Evolutionary conservation across 2,113 vertebrate genomes (phyloP), one percentile per base, ranked within the genome.

Genomic region (Notarius lentiginosus): DNA sequence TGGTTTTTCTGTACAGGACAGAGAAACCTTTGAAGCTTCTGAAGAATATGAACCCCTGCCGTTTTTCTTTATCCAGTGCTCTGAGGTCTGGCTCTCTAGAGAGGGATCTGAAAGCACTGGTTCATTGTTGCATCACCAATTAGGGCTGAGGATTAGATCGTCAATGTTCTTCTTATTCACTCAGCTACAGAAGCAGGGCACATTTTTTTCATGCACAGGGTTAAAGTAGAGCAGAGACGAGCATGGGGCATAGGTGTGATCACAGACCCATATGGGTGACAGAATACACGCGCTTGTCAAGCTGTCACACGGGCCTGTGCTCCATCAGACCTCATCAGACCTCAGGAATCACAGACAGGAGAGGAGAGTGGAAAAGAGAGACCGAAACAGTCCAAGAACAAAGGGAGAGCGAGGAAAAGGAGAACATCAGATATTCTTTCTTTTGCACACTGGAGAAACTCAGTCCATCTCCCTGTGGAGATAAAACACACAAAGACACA

Each of bases 71-170:
- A 95, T 94, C 92, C 93, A 87, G 92, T 93, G 94, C 91, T 94
- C 92, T 95, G 93, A 80, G 90, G 91, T 88, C 90, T 87, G 87
- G 86, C 91, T 86, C 89, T 93, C 93, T 94, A 92, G 92, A 95
- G 93, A 94, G 93, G 93, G 93, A 93, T 94, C 93, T 93, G 93
- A 94, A 91, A 93, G 93, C 92, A 87, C 95, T 95, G 94, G 93
- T 94, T 95, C 92, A 91, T 90, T 90, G 93, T 95, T 95, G 94
- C 95, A 95, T 95, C 94, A 95, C 89, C 93, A 93, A 93, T 94
- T 93, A 92, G 92, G 93, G 93, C 92, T 93, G 91, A 87, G 93
- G 92, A 95, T 95, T 94, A 94, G 93, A 95, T 95, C 93, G 94
- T 94, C 90, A 85, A 91, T 89, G 55, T 91, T 92, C 89, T 92